phyloP scores from a whole-genome alignment of 1,140 invertebrate genomes.

The Zaprionus nigranus region DNA sequence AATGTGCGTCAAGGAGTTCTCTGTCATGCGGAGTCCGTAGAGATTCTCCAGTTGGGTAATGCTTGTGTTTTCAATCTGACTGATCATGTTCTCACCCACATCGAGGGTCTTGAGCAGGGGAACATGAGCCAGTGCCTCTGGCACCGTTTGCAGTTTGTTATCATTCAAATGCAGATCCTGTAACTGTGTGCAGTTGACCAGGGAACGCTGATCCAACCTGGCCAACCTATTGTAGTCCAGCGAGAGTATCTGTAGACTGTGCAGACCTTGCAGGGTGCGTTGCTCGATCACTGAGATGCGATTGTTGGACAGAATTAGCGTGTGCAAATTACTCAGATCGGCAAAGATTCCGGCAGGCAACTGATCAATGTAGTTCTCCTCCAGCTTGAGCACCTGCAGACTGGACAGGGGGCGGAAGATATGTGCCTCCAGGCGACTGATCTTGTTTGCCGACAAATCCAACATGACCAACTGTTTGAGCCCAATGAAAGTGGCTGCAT shows the following conservation, averaged over 20 bases:
- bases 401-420: constrained; percentile 93
- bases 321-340: constrained; percentile 92
- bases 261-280: constrained; percentile 91
- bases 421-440: constrained; percentile 91
- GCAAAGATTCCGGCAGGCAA: constrained; percentile 93
- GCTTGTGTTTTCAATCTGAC: constrained; percentile 91
- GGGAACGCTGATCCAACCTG: constrained; percentile 90
- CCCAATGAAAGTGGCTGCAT: constrained; percentile 93
- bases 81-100: constrained; percentile 95
- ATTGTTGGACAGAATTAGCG: constrained; percentile 94
- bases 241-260: constrained; percentile 91
- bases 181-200: constrained; percentile 93
- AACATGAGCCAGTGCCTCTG: constrained; percentile 92
- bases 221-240: constrained; percentile 93
- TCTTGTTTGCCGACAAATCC: constrained; percentile 92
- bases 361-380: constrained; percentile 92
- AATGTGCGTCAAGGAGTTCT: constrained; percentile 95
- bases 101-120: constrained; percentile 93
- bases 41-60: constrained; percentile 91
- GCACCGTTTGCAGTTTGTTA: constrained; percentile 93
- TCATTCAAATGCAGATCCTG: constrained; percentile 95
- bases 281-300: constrained; percentile 91
- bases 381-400: constrained; percentile 92
- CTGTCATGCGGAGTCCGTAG: constrained; percentile 92
- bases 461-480: constrained; percentile 92